Conservation (phyloP, 2,113 vertebrate species). For the Paralichthys olivaceus region DNA sequence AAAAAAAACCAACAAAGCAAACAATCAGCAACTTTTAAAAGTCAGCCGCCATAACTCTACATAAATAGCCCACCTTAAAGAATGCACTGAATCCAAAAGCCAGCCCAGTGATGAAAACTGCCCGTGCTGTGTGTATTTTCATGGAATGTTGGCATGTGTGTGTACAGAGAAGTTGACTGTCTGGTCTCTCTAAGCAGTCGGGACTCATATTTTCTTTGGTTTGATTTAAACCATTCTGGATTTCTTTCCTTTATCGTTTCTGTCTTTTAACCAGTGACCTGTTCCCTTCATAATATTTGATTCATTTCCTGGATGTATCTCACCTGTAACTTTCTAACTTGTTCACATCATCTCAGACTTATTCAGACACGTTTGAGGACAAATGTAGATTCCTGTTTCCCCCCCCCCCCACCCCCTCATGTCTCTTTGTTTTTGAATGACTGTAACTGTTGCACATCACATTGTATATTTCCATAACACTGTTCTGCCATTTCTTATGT, state of each 20-base stretch:
- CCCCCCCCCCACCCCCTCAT: slow-evolving; percentile 19
- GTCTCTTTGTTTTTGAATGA: slow-evolving; percentile 65
- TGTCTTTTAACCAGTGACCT: slow-evolving; percentile 60
- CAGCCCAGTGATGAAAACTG: slow-evolving; percentile 76
- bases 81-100: slow-evolving; percentile 77
- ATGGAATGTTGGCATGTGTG: slow-evolving; percentile 75
- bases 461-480: slow-evolving; percentile 70
- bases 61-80: slow-evolving; percentile 70
- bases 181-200: slow-evolving; percentile 60
- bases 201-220: slow-evolving; percentile 75
- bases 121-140: slow-evolving; percentile 68
- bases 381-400: slow-evolving; percentile 60
- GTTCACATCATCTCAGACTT: slow-evolving; percentile 66
- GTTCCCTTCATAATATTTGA: slow-evolving; percentile 61
- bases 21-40: slow-evolving; percentile 54
- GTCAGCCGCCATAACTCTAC: slow-evolving; percentile 54
- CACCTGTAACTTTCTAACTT: slow-evolving; percentile 65
- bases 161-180: slow-evolving; percentile 68
- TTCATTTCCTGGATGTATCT: slow-evolving; percentile 67
- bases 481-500: slow-evolving; percentile 65
- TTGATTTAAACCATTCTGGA: slow-evolving; percentile 71
- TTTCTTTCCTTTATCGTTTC: slow-evolving; percentile 51
- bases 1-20: slow-evolving; percentile 45
- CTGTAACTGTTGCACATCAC: slow-evolving; percentile 74
- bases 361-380: slow-evolving; percentile 66